Base-by-base conservation (phyloP, 2,888 invertebrate genomes). In the Ennomos fuscantarius region DNA sequence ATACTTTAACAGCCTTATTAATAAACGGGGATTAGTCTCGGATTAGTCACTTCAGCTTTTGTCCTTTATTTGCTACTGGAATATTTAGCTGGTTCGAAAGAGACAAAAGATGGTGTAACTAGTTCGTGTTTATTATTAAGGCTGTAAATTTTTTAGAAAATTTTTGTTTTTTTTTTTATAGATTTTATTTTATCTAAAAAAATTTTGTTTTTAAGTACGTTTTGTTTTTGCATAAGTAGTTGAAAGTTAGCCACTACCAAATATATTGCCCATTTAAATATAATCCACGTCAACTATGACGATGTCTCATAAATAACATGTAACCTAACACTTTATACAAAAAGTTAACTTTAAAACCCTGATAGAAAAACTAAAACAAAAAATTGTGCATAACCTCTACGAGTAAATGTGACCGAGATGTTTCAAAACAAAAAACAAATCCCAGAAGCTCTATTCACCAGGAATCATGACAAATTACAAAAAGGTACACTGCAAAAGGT, bases 381-480 rank as follows among this genome's bases (percentile, higher is more conserved):
- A 49, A 41, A 13, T 24, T 24, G 24, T 15, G 42, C 50, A 50
- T 35, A 41, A 49, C 41, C 34, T 49, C 35, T 24, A 36, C 15
- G 15, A 41, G 15, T 8, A 42, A 36, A 37, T 53, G 49, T 49
- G 53, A 58, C 48, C 48, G 44, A 53, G 13, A 58, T 11, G 45
- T 45, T 42, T 39, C 50, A 47, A 43, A 45, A 54, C 41, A 53
- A 58, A 53, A 59, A 52, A 48, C 35, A 41, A 32, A 32, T 10
- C 42, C 41, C 66, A 60, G 64, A 55, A 66, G 62, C 60, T 52
- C 46, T 64, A 66, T 62, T 62, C 63, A 62, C 60, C 73, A 78
- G 73, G 51, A 74, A 78, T 78, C 76, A 62, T 64, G 66, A 66
- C 64, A 79, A 79, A 73, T 72, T 68, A 73, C 70, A 78, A 78